phyloP scores from a whole-genome alignment of 2,888 invertebrate species.

The Meganola albula region DNA sequence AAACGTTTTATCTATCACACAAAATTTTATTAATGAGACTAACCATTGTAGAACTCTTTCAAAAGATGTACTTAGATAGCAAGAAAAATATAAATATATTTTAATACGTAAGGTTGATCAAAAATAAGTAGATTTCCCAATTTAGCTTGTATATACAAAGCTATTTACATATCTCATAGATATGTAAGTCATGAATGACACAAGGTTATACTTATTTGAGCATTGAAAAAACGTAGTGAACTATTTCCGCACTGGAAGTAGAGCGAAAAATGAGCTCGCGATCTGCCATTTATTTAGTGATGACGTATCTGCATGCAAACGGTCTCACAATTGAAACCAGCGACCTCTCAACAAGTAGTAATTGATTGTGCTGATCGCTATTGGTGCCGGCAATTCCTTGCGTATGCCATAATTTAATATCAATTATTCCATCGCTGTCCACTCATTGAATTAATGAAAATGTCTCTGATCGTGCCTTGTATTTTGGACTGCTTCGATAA shows the following conservation, averaged over 20 bases:
- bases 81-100: no score
- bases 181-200: no score
- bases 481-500: constrained; percentile 16
- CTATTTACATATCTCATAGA: no score
- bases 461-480: constrained; percentile 27
- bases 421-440: constrained; percentile 34
- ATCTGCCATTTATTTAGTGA: constrained; percentile 16
- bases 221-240: constrained; percentile 22
- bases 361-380: constrained; percentile 61
- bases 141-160: no score
- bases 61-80: no score
- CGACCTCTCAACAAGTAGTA: constrained; percentile 65
- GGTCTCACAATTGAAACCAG: constrained; percentile 61
- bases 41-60: no score
- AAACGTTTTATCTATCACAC: no score
- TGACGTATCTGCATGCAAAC: constrained; percentile 46
- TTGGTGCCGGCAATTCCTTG: constrained; percentile 47
- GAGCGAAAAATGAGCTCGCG: constrained; percentile 10
- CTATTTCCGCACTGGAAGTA: constrained; percentile 14
- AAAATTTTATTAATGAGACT: no score
- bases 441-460: constrained; percentile 32
- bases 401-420: constrained; percentile 40
- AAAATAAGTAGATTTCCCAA: no score
- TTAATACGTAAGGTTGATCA: no score
- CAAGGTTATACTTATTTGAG: constrained; percentile 27